Percentiles rank a stretch among this genome's conserved stretches.
These are phyloP conservation scores for Ephestia elutella DNA, from an alignment of 1,140 invertebrate genomes.

Conservation along the genomic window DNA sequence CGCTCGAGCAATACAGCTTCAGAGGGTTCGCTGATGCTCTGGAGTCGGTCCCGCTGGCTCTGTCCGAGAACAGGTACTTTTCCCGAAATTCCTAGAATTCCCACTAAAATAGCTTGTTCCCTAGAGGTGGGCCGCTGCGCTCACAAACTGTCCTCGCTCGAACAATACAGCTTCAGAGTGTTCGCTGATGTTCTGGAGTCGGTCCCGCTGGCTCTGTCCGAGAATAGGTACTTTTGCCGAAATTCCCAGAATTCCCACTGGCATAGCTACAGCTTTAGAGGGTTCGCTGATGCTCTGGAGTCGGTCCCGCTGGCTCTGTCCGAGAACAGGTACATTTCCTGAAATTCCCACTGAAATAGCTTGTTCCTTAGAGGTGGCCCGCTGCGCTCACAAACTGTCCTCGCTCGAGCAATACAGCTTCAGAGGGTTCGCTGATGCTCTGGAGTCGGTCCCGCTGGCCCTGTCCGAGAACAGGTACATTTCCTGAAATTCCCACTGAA, in stretches of 20 bases:
- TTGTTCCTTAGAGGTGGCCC: conserved; percentile 92
- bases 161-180: conserved; percentile 97
- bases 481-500: conserved; percentile 88
- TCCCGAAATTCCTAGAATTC: no score
- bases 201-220: conserved; percentile 96
- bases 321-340: conserved; percentile 83
- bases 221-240: conserved; percentile 80
- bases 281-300: conserved; percentile 97
- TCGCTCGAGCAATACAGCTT: no score
- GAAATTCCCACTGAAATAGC: conserved; percentile 97
- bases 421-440: conserved; percentile 94
- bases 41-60: conserved; percentile 94
- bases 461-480: conserved; percentile 90
- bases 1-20: no score
- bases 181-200: conserved; percentile 97
- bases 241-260: conserved; percentile 87
- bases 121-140: conserved; percentile 89
- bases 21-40: conserved; percentile 96
- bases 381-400: no score
- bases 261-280: conserved; percentile 98
- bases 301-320: conserved; percentile 95
- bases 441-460: conserved; percentile 96
- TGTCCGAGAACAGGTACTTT: conserved; percentile 90
- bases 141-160: no score
- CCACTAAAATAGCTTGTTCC: conserved; percentile 96